Conservation (phyloP, 2,797 vertebrate species). For the Rachycentron canadum region DNA sequence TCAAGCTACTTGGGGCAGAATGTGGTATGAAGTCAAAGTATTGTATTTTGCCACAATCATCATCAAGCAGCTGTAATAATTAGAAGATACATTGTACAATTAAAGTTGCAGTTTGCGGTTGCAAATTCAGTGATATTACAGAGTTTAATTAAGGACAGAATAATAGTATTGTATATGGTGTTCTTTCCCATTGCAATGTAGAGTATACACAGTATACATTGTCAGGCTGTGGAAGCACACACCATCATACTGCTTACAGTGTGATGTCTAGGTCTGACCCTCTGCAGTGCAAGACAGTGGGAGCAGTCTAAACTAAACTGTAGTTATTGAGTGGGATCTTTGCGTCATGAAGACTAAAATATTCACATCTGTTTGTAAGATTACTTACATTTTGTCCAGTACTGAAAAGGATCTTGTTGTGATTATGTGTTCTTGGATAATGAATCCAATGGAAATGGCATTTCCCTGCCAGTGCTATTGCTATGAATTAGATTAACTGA, state of each 20-base stretch:
- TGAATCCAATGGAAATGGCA: neutral
- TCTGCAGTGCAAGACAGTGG: neutral
- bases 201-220: too few species aligned
- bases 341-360: neutral
- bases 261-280: too few species aligned
- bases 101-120: neutral
- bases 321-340: neutral
- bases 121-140: too few species aligned
- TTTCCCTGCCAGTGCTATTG: neutral
- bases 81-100: neutral
- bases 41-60: neutral
- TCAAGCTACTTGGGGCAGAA: neutral
- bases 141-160: neutral
- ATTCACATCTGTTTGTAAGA: neutral
- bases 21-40: neutral
- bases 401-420: neutral
- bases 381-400: neutral
- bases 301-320: neutral
- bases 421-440: neutral
- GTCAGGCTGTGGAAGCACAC: too few species aligned
- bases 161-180: neutral
- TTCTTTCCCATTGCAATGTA: neutral
- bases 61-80: too few species aligned
- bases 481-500: conserved; percentile 22
- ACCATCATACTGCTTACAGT: too few species aligned